Base-by-base conservation (phyloP, 2,113 vertebrate genomes). In the Heterotis niloticus region DNA sequence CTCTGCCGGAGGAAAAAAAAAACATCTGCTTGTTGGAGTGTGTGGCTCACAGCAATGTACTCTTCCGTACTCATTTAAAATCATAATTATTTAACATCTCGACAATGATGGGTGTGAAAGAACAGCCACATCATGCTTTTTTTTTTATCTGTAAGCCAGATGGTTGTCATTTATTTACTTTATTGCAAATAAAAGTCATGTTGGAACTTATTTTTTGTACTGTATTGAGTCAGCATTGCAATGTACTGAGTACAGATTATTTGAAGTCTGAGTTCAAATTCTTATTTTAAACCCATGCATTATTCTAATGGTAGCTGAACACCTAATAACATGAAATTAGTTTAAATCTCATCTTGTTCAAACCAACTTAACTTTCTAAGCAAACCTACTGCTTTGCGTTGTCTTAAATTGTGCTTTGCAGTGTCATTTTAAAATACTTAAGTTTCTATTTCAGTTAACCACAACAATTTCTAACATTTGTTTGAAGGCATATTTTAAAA, bases 271-370 rank as follows among this genome's bases (percentile, higher is more conserved):
- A 81, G 79, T 86, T 89, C 81, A 60, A 28, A 80, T 84, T 79
- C 76, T 88, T 88, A 83, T 84, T 82, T 56, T 52, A 44, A 4
- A 7, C 57, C 26, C 17, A 78, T 81, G 78, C 67, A 64, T 82
- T 86, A 78, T 71, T 80, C 70, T 75, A 86, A 88, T 86, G 72
- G 82, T 88, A 90, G 89, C 87, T 12, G 78, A 82, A 83, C 69
- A 83, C 80, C 83, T 76, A 80, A 86, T 44, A 87, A 86, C 77
- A 81, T 83, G 86, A 78, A 83, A 87, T 88, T 87, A 81, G 84
- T 87, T 90, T 89, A 17, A 86, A 87, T 88, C 75, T 80, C 79
- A 84, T 87, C 83, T 85, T 72, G 80, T 80, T 44, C 34, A 44
- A 44, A 44, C 34, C 7, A 44, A 44, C 7, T 44, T 44, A 44